These are phyloP conservation scores for Thunnus maccoyii DNA, from an alignment of 2,113 vertebrate species.

Conservation along the genomic window DNA sequence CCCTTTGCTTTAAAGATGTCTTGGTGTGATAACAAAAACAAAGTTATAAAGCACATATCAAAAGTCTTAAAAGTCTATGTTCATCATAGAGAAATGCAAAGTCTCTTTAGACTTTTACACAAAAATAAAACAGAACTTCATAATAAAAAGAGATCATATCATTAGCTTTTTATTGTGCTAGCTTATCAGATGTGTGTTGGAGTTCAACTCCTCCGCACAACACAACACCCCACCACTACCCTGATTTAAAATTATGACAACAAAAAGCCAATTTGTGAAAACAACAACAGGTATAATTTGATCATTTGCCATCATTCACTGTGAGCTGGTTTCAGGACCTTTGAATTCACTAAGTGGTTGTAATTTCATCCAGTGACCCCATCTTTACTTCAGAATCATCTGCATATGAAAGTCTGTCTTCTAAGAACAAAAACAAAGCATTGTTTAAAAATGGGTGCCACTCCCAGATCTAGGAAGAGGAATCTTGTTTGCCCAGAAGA, in stretches of 20 bases:
- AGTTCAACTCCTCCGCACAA: no score
- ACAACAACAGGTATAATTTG: neutral
- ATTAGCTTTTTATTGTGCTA: no score
- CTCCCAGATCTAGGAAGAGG: conserved; percentile 49
- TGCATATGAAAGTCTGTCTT: conserved; percentile 33
- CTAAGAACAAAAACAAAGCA: neutral
- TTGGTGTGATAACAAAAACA: no score
- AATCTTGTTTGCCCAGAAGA: conserved; percentile 79
- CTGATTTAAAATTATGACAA: conserved; percentile 3
- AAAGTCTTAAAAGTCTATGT: no score
- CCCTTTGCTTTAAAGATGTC: no score
- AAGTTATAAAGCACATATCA: no score
- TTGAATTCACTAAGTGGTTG: neutral
- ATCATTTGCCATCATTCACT: neutral
- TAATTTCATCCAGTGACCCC: neutral
- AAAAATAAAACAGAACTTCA: no score
- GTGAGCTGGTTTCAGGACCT: conserved; percentile 1
- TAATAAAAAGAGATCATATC: no score
- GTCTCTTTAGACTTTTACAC: no score
- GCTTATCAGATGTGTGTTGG: no score
- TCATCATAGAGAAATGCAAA: no score
- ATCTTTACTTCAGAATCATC: neutral
- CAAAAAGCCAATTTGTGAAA: neutral
- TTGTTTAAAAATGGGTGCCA: conserved; percentile 40
- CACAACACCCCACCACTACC: neutral